Conservation (phyloP, 2,888 invertebrate genomes). For the Aradus depressus region DNA sequence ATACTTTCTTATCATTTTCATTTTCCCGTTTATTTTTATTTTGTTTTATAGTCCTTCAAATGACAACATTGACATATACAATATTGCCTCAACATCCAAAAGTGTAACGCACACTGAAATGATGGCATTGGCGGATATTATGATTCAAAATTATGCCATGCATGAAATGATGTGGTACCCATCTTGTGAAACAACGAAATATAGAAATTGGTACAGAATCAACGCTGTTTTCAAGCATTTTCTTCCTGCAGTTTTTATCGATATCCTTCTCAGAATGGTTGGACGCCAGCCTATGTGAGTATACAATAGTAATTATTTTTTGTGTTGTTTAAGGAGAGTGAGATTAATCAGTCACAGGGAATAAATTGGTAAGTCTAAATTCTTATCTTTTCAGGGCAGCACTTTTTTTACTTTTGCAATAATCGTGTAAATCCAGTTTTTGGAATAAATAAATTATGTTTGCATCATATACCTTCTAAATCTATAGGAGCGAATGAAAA, state of each 20-base stretch:
- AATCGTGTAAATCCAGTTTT: no score
- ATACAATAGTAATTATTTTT: not conserved
- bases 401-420: no score
- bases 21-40: not conserved
- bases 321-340: no score
- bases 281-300: slow-evolving; percentile 62
- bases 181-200: slow-evolving; percentile 41
- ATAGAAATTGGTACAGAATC: slow-evolving; percentile 50
- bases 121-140: slow-evolving; percentile 42
- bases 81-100: slow-evolving; percentile 52
- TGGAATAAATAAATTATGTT: no score
- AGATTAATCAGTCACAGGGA: no score
- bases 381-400: no score
- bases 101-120: slow-evolving; percentile 28
- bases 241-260: slow-evolving; percentile 66
- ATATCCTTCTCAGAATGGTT: slow-evolving; percentile 49
- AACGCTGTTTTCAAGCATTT: slow-evolving; percentile 62
- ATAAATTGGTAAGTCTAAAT: no score
- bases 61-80: slow-evolving; percentile 52
- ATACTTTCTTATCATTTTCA: no score
- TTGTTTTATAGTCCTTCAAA: not conserved
- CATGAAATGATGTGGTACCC: slow-evolving; percentile 60
- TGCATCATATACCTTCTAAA: no score
- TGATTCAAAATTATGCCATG: slow-evolving; percentile 49
- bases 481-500: no score